Percentiles rank a stretch among this genome's conserved stretches.
Conservation (phyloP, 1,140 invertebrate genomes). For the Atta cephalotes region DNA sequence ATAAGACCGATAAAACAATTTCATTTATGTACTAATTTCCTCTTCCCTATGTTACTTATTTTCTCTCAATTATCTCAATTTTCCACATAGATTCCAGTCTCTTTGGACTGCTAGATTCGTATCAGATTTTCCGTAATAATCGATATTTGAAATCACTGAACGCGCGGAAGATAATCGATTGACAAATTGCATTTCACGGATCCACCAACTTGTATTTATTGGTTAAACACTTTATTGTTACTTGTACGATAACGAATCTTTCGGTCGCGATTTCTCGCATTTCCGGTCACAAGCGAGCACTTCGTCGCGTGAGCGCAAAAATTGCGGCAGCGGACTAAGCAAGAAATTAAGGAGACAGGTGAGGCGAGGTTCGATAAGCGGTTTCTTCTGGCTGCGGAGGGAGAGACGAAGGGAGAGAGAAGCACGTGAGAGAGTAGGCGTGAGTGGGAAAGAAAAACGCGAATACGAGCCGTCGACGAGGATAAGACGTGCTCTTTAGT, state of each 20-base stretch:
- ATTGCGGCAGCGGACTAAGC: conserved; percentile 63
- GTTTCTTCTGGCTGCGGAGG: conserved; percentile 23
- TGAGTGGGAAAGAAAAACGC: conserved; percentile 25
- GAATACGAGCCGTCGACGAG: conserved; percentile 19
- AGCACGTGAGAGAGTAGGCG: conserved; percentile 8
- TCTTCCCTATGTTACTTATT: not conserved
- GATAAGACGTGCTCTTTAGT: conserved; percentile 46
- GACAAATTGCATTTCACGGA: not conserved
- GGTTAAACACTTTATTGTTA: not conserved
- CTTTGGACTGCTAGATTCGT: not conserved
- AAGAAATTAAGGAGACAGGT: conserved; percentile 77
- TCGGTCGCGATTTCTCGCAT: not conserved
- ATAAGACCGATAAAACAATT: not conserved
- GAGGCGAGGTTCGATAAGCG: conserved; percentile 68
- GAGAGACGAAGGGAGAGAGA: conserved; percentile 39
- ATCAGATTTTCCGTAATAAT: not conserved
- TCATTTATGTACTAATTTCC: not conserved
- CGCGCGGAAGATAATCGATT: not conserved
- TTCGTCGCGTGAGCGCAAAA: conserved; percentile 55
- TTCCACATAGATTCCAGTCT: not conserved
- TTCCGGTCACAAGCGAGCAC: conserved; percentile 15
- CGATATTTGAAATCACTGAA: not conserved
- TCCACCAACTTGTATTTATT: not conserved
- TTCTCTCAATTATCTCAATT: not conserved
- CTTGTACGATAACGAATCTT: no score